Conservation (phyloP, 2,113 vertebrate genomes). For the Mus pahari region DNA sequence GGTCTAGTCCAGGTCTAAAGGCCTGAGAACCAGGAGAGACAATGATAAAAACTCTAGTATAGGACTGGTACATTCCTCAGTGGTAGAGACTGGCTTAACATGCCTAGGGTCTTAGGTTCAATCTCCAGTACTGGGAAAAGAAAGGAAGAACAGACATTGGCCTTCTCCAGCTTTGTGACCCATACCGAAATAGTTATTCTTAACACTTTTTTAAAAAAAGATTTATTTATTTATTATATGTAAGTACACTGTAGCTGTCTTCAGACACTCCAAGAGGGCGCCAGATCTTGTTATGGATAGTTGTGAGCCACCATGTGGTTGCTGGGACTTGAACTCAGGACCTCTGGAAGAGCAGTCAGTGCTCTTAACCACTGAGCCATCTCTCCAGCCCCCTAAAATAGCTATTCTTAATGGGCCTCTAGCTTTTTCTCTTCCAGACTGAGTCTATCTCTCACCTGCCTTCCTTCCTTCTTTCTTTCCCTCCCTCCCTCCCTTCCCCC, state of each 20-base stretch:
- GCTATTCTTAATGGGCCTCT: neutral
- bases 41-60: neutral
- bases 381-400: too few species aligned
- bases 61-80: neutral
- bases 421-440: neutral
- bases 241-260: too few species aligned
- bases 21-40: neutral
- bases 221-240: too few species aligned
- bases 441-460: neutral
- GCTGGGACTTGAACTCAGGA: too few species aligned
- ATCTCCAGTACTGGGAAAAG: neutral
- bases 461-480: accelerated
- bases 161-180: neutral
- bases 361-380: too few species aligned
- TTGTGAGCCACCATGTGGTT: too few species aligned
- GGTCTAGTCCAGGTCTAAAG: neutral
- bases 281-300: too few species aligned
- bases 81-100: neutral
- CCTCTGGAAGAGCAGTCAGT: too few species aligned
- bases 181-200: neutral
- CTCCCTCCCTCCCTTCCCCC: accelerated
- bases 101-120: neutral
- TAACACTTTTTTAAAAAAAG: too few species aligned
- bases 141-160: neutral
- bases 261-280: too few species aligned